Conservation (phyloP, 2,797 vertebrate species). For the Galaxias olidus region DNA sequence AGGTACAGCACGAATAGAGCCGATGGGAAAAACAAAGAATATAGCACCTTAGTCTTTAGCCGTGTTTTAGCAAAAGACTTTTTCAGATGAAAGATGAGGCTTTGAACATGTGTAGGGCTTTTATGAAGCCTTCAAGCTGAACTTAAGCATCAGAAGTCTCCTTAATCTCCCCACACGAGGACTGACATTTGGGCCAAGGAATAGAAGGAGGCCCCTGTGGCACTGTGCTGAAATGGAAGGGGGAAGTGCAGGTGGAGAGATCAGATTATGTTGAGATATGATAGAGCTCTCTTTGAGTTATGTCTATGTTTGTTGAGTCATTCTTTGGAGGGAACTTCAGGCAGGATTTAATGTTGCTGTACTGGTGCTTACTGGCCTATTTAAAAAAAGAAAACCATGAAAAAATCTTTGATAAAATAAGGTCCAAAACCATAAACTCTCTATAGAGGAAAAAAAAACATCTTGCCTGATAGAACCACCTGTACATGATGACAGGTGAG, state of each 20-base stretch:
- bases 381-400: too few relatives aligned
- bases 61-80: too few relatives aligned
- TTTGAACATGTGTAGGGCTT: conserved; percentile 49
- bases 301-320: too few relatives aligned
- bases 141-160: conserved; percentile 31
- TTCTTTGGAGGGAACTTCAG: conserved; percentile 6
- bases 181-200: conserved; percentile 19
- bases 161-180: conserved; percentile 40
- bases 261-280: conserved; percentile 8
- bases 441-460: conserved; percentile 18
- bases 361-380: too few relatives aligned
- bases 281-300: background rate
- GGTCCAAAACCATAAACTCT: background rate
- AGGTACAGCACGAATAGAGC: too few relatives aligned
- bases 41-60: conserved; percentile 28
- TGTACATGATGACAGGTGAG: conserved; percentile 52
- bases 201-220: conserved; percentile 1
- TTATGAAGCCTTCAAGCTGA: conserved; percentile 43
- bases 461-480: conserved; percentile 34
- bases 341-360: background rate
- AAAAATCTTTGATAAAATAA: background rate
- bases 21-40: conserved; percentile 32
- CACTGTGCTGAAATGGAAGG: conserved; percentile 8
- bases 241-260: conserved; percentile 21
- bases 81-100: conserved; percentile 52